Base-by-base conservation (phyloP, 2,113 vertebrate species). In the Neotoma lepida region DNA sequence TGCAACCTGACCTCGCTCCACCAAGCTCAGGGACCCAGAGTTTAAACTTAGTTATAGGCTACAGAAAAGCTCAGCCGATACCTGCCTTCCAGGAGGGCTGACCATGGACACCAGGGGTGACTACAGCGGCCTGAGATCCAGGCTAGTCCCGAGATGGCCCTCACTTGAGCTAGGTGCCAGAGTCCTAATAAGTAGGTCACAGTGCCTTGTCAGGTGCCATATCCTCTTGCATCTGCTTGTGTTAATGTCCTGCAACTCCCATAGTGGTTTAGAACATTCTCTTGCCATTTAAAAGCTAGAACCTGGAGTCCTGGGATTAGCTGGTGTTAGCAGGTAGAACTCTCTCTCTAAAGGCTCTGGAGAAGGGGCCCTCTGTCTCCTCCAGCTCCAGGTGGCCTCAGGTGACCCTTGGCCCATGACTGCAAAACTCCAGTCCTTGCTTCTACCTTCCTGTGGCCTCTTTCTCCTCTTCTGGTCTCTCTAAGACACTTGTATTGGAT, bases 41-140 rank as follows among this genome's bases (percentile, higher is more conserved):
- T 98, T 97, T 98, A 98, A 98, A 98, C 98, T 98, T 98, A 98
- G 98, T 98, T 86, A 74, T 26, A 92, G 94, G 95, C 98, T 95
- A 96, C 49, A 97, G 96, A 81, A 96, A 95, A 91, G 95, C 86
- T 95, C 41, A 93, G 93, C 97, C 93, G 71, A 96, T 94, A 98
- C 94, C 96, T 97, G 97, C 98, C 97, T 96, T 39, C 35, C 68
- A 87, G 95, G 95, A 96, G 76, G 76, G 15, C 24, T 68, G 64
- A 63, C 85, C 51, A 5, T 5, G 24, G 49, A 93, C 96, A 93
- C 44, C n/a, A 30, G 4, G 58, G 89, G 89, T 78, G 85, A 82
- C 54, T 91, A 86, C 87, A 9, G 28, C 41, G 63, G 61, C 73
- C 78, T 84, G 4, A 17, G 39, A 15, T 86, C 70, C 46, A 9